Conservation (phyloP, 2,797 vertebrate genomes). For the Scarus forsteni region DNA sequence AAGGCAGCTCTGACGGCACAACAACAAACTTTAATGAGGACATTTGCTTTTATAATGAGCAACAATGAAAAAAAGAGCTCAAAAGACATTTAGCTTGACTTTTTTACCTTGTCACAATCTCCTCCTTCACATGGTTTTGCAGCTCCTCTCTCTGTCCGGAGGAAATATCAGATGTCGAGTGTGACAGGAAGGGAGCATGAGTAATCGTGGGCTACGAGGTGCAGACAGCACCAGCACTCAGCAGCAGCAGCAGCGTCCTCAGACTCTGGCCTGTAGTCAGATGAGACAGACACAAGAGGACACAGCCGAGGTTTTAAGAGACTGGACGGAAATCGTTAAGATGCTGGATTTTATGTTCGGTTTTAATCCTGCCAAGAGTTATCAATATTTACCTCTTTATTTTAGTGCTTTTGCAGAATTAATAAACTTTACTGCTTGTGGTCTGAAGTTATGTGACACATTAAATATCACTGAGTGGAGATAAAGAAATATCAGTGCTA, state of each 20-base stretch:
- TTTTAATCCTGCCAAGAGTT: no score
- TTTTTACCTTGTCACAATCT: slow-evolving; percentile 10
- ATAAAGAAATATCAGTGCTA: neutral
- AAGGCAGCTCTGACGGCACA: no score
- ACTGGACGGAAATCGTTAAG: neutral
- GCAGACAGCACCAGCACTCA: slow-evolving; percentile 27
- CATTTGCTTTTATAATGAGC: neutral
- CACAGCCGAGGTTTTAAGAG: slow-evolving; percentile 5
- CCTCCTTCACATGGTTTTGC: neutral
- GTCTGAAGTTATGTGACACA: neutral
- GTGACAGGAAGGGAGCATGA: slow-evolving; percentile 42
- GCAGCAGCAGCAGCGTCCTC: slow-evolving; percentile 2
- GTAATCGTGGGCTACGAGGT: slow-evolving; percentile 45
- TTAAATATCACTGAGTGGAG: neutral
- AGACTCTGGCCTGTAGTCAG: slow-evolving; percentile 46
- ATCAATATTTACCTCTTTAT: neutral
- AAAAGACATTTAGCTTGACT: neutral
- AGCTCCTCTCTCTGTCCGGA: slow-evolving; percentile 22
- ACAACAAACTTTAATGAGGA: neutral
- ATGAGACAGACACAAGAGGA: slow-evolving; percentile 14
- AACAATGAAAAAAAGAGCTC: neutral
- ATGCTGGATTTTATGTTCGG: neutral
- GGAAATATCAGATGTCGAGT: slow-evolving; percentile 55
- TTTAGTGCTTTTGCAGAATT: neutral
- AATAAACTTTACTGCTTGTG: neutral